These are phyloP conservation scores for Pyralis farinalis DNA, from an alignment of 2,888 invertebrate species.

Conservation along the genomic window DNA sequence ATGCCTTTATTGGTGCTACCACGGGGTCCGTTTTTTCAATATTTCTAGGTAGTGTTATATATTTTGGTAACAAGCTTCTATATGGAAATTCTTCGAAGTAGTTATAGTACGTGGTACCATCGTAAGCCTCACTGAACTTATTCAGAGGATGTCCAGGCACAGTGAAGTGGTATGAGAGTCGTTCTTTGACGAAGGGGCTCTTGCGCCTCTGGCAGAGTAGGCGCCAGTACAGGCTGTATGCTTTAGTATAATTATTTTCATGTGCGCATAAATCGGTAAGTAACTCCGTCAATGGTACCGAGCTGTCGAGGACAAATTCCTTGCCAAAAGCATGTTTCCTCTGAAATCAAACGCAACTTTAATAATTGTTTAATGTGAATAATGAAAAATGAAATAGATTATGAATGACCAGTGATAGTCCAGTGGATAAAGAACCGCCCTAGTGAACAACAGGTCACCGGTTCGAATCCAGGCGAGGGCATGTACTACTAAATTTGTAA, in stretches of 20 bases:
- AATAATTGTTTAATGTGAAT: too few species aligned
- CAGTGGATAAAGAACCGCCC: too few species aligned
- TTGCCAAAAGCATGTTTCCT: background rate
- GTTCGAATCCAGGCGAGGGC: too few species aligned
- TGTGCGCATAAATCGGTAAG: background rate
- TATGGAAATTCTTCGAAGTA: conserved; percentile 59
- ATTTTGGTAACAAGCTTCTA: conserved; percentile 53
- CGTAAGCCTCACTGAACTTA: conserved; percentile 54
- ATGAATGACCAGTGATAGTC: too few species aligned
- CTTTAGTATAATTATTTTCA: background rate
- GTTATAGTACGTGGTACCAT: conserved; percentile 49
- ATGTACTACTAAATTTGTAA: too few species aligned
- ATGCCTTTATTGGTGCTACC: conserved; percentile 42
- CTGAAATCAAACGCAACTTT: background rate
- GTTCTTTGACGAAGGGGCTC: background rate
- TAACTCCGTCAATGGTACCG: background rate
- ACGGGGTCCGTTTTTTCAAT: conserved; percentile 50
- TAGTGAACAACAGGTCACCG: too few species aligned
- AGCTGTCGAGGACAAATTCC: background rate
- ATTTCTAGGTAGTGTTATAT: conserved; percentile 42
- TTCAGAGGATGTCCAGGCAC: conserved; percentile 50
- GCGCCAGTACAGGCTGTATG: background rate
- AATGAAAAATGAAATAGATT: too few species aligned
- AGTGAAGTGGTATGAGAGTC: conserved; percentile 27
- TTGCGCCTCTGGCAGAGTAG: background rate